These are phyloP conservation scores for Sebastes elongatus DNA, from an alignment of 2,797 vertebrate genomes.

Conservation along the genomic window DNA sequence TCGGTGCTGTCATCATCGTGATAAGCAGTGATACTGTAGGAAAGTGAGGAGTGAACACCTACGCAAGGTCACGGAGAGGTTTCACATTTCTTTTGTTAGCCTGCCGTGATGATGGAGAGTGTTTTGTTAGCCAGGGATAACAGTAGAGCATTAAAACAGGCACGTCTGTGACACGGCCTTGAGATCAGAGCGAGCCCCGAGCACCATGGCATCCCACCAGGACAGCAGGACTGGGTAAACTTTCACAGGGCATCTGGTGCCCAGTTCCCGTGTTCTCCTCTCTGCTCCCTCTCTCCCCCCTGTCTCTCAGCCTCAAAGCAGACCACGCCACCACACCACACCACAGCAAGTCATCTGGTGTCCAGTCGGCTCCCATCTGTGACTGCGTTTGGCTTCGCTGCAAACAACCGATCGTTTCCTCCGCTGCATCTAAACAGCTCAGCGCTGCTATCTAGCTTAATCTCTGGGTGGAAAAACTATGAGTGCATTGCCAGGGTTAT, in stretches of 20 bases:
- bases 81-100: slow-evolving; percentile 38
- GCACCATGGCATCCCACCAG: slow-evolving; percentile 33
- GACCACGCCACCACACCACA: slow-evolving; percentile 50
- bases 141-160: slow-evolving; percentile 4
- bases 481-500: slow-evolving; percentile 51
- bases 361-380: slow-evolving; percentile 68
- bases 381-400: slow-evolving; percentile 57
- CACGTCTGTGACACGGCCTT: slow-evolving; percentile 6
- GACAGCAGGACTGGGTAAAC: slow-evolving; percentile 34
- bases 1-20: slow-evolving; percentile 26
- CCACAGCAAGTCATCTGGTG: slow-evolving; percentile 70
- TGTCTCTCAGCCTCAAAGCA: slow-evolving; percentile 48
- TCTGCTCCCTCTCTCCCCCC: slow-evolving; percentile 5
- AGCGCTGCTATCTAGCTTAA: slow-evolving; percentile 33
- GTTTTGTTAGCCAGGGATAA: slow-evolving; percentile 17
- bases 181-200: slow-evolving; percentile 7
- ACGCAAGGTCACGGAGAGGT: slow-evolving; percentile 47
- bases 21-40: slow-evolving; percentile 23
- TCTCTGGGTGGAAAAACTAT: slow-evolving; percentile 65
- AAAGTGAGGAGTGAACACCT: slow-evolving; percentile 37
- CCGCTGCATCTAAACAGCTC: slow-evolving; percentile 50
- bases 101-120: slow-evolving; percentile 7
- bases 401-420: slow-evolving; percentile 58
- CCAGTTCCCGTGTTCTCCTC: slow-evolving; percentile 23
- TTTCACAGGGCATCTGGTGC: slow-evolving; percentile 64